Evolutionary conservation across 2,888 invertebrate species (phyloP).

Genomic region (Nephrotoma guestfalica): DNA sequence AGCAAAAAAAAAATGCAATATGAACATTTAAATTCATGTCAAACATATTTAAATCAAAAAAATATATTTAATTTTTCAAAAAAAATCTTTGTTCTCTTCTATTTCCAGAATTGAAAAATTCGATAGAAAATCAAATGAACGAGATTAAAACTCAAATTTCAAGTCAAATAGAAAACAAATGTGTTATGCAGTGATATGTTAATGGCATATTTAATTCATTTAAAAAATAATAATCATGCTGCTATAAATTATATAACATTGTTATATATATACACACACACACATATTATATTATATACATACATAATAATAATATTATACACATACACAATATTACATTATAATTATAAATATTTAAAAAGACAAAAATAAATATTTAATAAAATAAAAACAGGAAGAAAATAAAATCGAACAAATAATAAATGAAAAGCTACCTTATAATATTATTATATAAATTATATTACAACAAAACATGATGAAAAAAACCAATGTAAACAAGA

Average conservation of each 20-base stretch:
- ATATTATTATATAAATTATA: neutral
- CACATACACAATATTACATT: neutral
- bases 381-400: neutral
- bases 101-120: slow-evolving; percentile 89
- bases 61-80: neutral
- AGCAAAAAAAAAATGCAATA: neutral
- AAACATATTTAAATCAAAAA: neutral
- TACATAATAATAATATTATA: neutral
- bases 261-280: neutral
- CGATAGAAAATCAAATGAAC: slow-evolving; percentile 92
- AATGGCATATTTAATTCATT: neutral
- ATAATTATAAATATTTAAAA: neutral
- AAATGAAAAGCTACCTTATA: neutral
- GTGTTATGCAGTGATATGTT: slow-evolving; percentile 75
- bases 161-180: slow-evolving; percentile 73
- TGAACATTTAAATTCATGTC: neutral
- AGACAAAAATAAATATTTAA: neutral
- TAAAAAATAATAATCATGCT: neutral
- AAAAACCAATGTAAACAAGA: neutral
- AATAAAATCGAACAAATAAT: neutral
- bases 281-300: neutral
- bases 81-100: slow-evolving; percentile 15
- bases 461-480: neutral
- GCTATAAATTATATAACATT: neutral
- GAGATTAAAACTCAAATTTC: slow-evolving; percentile 72